A percentile compares a stretch with the other conserved stretches of the same genome.
Evolutionary conservation across 2,888 invertebrate genomes (phyloP).

Genomic region (Lasioglossum vierecki): DNA sequence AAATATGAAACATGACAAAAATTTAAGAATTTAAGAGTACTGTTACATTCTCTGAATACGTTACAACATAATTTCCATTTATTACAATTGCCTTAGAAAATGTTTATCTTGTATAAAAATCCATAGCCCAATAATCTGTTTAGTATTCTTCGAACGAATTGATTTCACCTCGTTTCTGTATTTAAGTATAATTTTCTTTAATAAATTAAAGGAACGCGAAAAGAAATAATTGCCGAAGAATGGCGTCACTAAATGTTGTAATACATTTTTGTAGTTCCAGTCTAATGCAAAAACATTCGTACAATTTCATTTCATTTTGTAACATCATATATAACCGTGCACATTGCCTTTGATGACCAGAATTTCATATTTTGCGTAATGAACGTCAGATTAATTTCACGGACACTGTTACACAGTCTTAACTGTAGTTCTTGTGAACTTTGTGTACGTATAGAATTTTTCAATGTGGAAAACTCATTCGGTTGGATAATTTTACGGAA

Average conservation of each 20-base stretch:
- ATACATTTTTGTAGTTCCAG: neutral
- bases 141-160: neutral
- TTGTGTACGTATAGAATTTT: neutral
- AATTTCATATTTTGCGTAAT: neutral
- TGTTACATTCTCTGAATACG: too few relatives aligned
- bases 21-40: too few relatives aligned
- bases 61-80: too few relatives aligned
- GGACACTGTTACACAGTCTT: neutral
- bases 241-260: neutral
- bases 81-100: neutral
- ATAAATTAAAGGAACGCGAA: neutral
- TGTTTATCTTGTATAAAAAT: neutral
- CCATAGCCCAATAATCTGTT: neutral
- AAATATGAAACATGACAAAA: neutral
- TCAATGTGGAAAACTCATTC: neutral
- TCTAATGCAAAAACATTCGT: neutral
- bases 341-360: neutral
- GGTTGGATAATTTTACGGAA: neutral
- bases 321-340: neutral
- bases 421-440: neutral
- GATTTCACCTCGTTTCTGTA: neutral
- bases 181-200: neutral
- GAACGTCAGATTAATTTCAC: neutral
- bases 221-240: neutral
- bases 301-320: neutral